Conservation (phyloP, 2,888 invertebrate genomes). For the Ectemnius cavifrons region DNA sequence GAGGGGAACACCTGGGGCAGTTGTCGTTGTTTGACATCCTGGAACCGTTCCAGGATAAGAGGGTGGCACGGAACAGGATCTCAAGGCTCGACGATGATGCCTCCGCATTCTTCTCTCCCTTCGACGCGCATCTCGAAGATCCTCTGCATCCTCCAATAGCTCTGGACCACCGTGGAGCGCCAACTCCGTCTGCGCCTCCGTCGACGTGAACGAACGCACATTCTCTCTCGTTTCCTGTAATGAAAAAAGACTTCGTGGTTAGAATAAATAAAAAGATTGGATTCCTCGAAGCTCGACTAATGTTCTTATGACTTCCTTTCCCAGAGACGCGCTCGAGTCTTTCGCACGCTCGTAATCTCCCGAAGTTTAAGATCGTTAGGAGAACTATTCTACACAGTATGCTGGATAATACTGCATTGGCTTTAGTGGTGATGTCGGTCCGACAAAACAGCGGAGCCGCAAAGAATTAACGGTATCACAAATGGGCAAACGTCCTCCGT, state of each 20-base stretch:
- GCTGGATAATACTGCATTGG: too few relatives aligned
- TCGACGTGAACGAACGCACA: constrained; percentile 72
- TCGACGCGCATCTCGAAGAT: constrained; percentile 70
- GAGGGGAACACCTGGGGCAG: constrained; percentile 61
- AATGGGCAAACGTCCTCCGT: too few relatives aligned
- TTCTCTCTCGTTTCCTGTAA: constrained; percentile 49
- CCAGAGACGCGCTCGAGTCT: too few relatives aligned
- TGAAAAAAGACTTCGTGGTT: neutral
- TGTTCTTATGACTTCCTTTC: too few relatives aligned
- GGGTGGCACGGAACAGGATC: constrained; percentile 72
- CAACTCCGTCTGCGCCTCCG: constrained; percentile 74
- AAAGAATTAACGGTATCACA: too few relatives aligned
- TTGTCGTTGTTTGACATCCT: constrained; percentile 56
- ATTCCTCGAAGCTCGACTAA: too few relatives aligned
- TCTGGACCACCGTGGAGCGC: constrained; percentile 48
- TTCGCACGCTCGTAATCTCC: too few relatives aligned
- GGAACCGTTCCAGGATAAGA: constrained; percentile 66
- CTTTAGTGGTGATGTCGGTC: too few relatives aligned
- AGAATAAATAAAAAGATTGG: too few relatives aligned
- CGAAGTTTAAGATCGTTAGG: too few relatives aligned
- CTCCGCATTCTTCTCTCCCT: constrained; percentile 72
- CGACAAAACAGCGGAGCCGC: too few relatives aligned
- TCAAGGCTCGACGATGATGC: constrained; percentile 71
- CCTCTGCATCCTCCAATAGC: constrained; percentile 60
- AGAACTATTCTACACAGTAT: too few relatives aligned